Evolutionary conservation across 2,888 invertebrate genomes (phyloP).

Genomic region (Drosophila anomalata): DNA sequence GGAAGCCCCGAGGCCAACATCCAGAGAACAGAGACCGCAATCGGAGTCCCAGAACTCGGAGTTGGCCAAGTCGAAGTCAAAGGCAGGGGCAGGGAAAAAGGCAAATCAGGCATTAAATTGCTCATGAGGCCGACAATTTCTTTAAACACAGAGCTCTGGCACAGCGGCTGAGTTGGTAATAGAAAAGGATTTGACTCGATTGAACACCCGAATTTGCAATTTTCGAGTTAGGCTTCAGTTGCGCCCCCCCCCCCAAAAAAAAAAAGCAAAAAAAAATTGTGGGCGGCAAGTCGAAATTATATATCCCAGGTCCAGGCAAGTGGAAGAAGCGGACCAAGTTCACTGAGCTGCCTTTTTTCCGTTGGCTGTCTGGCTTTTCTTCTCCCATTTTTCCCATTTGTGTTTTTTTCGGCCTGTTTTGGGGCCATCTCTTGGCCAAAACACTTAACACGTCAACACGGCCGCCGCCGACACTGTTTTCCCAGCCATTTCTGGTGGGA

Average conservation of each 20-base stretch:
- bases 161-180: conserved; percentile 53
- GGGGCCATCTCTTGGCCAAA: conserved; percentile 52
- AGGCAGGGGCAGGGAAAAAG: neutral
- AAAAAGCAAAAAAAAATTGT: conserved; percentile 48
- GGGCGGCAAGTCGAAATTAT: conserved; percentile 66
- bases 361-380: conserved; percentile 18
- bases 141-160: conserved; percentile 64
- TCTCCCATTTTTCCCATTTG: conserved; percentile 2
- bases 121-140: conserved; percentile 72
- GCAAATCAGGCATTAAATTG: conserved; percentile 62
- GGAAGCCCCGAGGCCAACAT: conserved; percentile 36
- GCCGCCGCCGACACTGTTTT: conserved; percentile 30
- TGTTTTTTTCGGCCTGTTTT: conserved; percentile 19
- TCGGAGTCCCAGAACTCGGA: neutral
- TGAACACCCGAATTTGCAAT: conserved; percentile 78
- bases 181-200: conserved; percentile 70
- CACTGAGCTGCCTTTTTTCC: conserved; percentile 11
- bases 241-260: conserved; percentile 36
- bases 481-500: conserved; percentile 13
- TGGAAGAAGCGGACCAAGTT: conserved; percentile 40
- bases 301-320: conserved; percentile 32
- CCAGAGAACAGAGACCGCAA: neutral
- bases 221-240: conserved; percentile 72
- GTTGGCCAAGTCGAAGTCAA: conserved; percentile 1
- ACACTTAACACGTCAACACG: conserved; percentile 79